A percentile compares a stretch with the other conserved stretches of the same genome.
phyloP scores from a whole-genome alignment of 2,888 invertebrate genomes.

The Thumatha senex region DNA sequence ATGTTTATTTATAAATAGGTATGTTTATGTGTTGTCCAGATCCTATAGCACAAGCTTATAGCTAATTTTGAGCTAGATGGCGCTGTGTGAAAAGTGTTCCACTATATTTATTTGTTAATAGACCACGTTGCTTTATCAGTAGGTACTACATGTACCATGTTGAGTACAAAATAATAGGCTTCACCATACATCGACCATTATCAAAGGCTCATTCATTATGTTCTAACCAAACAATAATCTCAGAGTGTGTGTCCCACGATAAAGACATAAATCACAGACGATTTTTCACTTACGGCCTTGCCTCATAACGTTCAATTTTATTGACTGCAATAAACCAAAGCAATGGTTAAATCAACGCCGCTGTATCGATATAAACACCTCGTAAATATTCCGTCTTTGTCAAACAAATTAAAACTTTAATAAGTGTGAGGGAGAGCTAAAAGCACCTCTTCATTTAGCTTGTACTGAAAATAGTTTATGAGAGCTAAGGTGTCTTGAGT shows the following conservation, averaged over 20 bases:
- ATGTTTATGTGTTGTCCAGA: too few relatives aligned
- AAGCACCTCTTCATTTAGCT: slow-evolving; percentile 68
- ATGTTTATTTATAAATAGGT: too few relatives aligned
- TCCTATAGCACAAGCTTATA: too few relatives aligned
- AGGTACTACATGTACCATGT: neutral
- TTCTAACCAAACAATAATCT: slow-evolving; percentile 18
- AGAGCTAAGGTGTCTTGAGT: slow-evolving; percentile 52
- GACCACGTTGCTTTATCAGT: neutral
- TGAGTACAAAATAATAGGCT: neutral
- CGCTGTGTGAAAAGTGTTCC: too few relatives aligned
- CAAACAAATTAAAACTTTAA: slow-evolving; percentile 30
- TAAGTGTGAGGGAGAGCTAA: slow-evolving; percentile 47
- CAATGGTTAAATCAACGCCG: slow-evolving; percentile 82
- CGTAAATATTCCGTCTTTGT: slow-evolving; percentile 69
- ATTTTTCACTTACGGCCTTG: slow-evolving; percentile 80
- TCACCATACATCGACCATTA: slow-evolving; percentile 2
- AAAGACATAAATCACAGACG: slow-evolving; percentile 75
- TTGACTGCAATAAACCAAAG: slow-evolving; percentile 82
- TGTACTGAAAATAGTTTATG: slow-evolving; percentile 81
- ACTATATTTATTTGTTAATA: too few relatives aligned
- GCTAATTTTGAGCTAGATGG: too few relatives aligned
- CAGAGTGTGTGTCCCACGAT: slow-evolving; percentile 54
- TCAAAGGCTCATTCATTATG: slow-evolving; percentile 10
- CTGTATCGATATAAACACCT: slow-evolving; percentile 80
- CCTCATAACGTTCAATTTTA: slow-evolving; percentile 83